Evolutionary conservation across 1,140 invertebrate genomes (phyloP), one percentile per base, ranked within the genome.

Genomic region (Oncopeltus fasciatus): DNA sequence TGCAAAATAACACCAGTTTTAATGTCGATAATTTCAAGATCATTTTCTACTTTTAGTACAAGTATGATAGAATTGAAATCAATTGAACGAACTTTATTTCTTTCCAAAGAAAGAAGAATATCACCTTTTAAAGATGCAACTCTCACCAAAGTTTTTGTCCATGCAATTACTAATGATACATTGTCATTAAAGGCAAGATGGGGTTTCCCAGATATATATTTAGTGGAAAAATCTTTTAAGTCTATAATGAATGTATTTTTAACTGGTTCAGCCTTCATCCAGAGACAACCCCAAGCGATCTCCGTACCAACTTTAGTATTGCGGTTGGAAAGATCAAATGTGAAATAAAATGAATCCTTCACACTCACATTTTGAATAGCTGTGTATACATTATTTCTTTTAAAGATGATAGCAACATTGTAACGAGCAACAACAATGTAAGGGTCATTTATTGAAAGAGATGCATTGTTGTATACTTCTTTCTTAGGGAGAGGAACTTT

Each of bases 131-230:
- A 9, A 24, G 20, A 24, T 24, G 26, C 20, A 26, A 53, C 49
- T 53, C 24, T 53, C 16, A 26, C 49, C 14, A 8, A 53, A 3
- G 49, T 24, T 53, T 53, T 53, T 21, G 49, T 24, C 49, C 49
- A 53, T 21, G 49, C 49, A 24, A 53, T 24, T 2, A 53, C 49
- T 27, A 53, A 53, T 53, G 21, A 24, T 9, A 53, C 26, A 26
- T 53, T 24, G 24, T 53, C 49, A 53, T 53, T 2, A 14, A 53
- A 53, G 24, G 49, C 49, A 53, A 53, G 24, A 53, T 53, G 49
- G 16, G 49, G 49, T 53, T 53, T 53, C 14, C 49, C 49, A 27
- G 49, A 2, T 24, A 53, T 53, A 27, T 24, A 53, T 53, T 53
- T 8, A 5, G 49, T 53, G 16, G 4, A 24, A 18, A 24, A 8